phyloP scores from a whole-genome alignment of 2,888 invertebrate genomes.

The Chaitophorus viminalis region DNA sequence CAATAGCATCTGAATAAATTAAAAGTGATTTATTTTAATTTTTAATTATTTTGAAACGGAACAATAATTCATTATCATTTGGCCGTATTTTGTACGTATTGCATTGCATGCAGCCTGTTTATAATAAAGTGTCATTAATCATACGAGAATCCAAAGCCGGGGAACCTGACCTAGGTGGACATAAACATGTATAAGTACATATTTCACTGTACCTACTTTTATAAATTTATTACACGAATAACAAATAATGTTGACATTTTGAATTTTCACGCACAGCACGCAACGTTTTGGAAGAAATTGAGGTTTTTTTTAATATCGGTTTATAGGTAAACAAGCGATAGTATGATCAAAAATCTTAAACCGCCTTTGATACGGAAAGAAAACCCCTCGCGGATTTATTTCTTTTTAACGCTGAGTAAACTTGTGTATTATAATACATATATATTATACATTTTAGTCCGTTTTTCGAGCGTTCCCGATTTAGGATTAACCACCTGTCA shows the following conservation, averaged over 20 bases:
- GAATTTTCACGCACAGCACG: not conserved
- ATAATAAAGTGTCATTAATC: too few species aligned
- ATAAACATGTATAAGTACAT: too few species aligned
- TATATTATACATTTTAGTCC: not conserved
- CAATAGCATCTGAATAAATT: too few species aligned
- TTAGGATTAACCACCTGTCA: conserved; percentile 55
- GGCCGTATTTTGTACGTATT: too few species aligned
- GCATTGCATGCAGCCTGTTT: too few species aligned
- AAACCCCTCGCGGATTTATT: not conserved
- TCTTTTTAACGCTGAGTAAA: conserved; percentile 11
- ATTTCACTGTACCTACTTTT: too few species aligned
- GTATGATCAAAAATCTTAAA: not conserved
- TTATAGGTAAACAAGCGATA: conserved; percentile 11
- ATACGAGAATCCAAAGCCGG: too few species aligned
- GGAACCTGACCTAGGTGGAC: too few species aligned
- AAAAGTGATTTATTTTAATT: too few species aligned
- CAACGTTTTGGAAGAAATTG: not conserved
- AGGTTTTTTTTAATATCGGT: conserved; percentile 7
- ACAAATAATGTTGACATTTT: not conserved
- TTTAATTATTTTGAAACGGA: too few species aligned
- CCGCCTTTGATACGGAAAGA: not conserved
- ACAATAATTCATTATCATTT: too few species aligned
- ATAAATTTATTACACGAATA: too few species aligned
- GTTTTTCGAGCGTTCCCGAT: conserved; percentile 37
- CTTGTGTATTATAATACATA: not conserved